Percentiles rank a stretch among this genome's conserved stretches.
Evolutionary conservation across 2,797 vertebrate genomes (phyloP).

Genomic region (Garrulus glandarius): DNA sequence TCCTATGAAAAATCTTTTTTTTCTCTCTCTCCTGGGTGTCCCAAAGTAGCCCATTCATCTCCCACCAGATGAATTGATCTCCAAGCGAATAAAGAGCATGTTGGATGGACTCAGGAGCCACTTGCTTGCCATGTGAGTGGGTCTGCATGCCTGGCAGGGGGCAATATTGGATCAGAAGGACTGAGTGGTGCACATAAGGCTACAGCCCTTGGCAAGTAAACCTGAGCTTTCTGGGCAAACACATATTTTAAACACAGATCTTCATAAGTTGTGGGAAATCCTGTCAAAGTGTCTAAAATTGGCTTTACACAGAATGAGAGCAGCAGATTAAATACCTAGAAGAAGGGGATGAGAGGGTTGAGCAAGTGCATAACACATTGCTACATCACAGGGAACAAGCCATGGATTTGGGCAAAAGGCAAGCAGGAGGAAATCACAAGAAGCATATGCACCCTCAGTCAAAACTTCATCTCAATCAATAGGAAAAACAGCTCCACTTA

Average conservation of each 20-base stretch:
- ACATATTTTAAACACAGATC: background rate
- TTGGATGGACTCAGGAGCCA: background rate
- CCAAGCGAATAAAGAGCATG: background rate
- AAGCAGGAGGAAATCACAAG: background rate
- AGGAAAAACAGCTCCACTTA: background rate
- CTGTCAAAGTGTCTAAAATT: background rate
- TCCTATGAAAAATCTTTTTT: background rate
- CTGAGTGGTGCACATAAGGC: background rate
- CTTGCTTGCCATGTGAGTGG: rapidly evolving
- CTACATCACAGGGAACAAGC: background rate
- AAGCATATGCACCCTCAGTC: background rate
- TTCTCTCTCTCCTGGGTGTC: background rate
- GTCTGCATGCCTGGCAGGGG: rapidly evolving
- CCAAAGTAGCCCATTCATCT: background rate
- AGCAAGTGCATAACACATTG: background rate
- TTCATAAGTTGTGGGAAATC: background rate
- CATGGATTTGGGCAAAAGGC: background rate
- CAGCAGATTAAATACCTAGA: background rate
- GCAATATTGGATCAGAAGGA: background rate
- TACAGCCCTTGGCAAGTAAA: background rate
- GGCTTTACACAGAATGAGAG: background rate
- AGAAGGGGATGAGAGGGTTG: background rate
- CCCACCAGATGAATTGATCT: background rate
- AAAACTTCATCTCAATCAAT: background rate
- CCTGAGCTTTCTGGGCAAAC: background rate